phyloP scores from a whole-genome alignment of 2,797 vertebrate genomes.

The Naso thynnoides region DNA sequence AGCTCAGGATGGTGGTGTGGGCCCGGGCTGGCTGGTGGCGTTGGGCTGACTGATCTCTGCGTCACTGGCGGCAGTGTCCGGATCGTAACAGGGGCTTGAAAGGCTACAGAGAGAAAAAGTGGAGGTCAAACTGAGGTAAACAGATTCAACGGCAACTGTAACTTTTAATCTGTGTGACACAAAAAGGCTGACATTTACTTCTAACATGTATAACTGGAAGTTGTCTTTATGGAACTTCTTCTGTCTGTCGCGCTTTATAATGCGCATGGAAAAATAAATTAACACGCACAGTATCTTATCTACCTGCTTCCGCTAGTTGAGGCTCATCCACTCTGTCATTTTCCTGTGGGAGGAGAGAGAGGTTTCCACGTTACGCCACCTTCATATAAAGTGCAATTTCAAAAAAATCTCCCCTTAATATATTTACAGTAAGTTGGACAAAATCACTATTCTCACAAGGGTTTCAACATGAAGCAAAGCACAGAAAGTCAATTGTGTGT shows the following conservation, averaged over 20 bases:
- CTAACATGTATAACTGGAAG: neutral
- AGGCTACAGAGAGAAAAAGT: constrained; percentile 48
- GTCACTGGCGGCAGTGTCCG: constrained; percentile 70
- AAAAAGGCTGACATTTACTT: neutral
- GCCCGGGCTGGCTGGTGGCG: constrained; percentile 64
- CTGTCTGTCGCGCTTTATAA: neutral
- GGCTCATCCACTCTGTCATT: constrained; percentile 67
- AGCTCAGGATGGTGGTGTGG: constrained; percentile 51
- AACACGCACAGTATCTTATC: constrained; percentile 14
- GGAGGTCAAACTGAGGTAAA: neutral
- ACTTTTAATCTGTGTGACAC: neutral
- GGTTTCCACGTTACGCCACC: neutral
- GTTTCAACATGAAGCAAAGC: too few species aligned
- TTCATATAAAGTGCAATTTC: neutral
- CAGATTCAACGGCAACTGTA: neutral
- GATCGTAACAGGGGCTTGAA: constrained; percentile 66
- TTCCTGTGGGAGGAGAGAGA: constrained; percentile 58
- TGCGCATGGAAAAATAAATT: neutral
- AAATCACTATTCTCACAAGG: neutral
- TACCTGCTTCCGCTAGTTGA: constrained; percentile 71
- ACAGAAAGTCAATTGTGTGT: neutral
- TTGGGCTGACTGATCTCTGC: constrained; percentile 71
- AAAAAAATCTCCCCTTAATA: neutral
- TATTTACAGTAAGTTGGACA: neutral
- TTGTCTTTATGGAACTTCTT: neutral